phyloP scores from a whole-genome alignment of 1,140 invertebrate species.

The Atta cephalotes region DNA sequence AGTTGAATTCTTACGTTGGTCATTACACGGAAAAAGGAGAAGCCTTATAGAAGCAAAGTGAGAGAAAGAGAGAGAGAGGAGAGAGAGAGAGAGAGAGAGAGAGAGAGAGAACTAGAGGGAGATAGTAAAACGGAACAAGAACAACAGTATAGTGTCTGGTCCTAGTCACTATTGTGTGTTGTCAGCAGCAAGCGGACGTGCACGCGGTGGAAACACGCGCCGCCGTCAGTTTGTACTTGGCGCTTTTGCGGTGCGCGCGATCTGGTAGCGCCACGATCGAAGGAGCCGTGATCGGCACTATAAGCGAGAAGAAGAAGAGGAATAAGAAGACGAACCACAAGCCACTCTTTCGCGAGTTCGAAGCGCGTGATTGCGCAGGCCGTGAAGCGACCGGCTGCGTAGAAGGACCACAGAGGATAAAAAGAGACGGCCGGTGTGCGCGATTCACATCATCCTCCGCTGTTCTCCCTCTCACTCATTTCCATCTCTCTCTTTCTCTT shows the following conservation, averaged over 20 bases:
- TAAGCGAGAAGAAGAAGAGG: neutral
- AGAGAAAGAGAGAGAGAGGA: conserved; percentile 63
- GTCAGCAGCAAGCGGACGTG: neutral
- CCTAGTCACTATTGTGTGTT: neutral
- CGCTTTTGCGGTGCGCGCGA: conserved; percentile 75
- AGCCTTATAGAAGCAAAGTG: conserved; percentile 57
- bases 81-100: conserved; percentile 62
- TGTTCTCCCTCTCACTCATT: conserved; percentile 62
- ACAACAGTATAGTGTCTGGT: conserved; percentile 1
- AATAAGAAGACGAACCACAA: neutral
- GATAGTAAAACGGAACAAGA: conserved; percentile 7
- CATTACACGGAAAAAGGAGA: conserved; percentile 23
- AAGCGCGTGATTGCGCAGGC: conserved; percentile 61
- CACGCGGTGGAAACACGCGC: conserved; percentile 46
- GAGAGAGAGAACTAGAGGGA: conserved; percentile 61
- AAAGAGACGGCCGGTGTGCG: conserved; percentile 72
- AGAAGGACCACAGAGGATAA: conserved; percentile 63
- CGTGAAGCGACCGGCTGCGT: conserved; percentile 45
- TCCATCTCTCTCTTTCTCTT: conserved; percentile 14
- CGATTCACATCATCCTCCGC: conserved; percentile 62
- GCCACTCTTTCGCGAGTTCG: conserved; percentile 44
- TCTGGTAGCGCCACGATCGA: conserved; percentile 65
- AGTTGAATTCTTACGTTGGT: conserved; percentile 23
- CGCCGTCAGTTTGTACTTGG: conserved; percentile 83
- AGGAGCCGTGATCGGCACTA: conserved; percentile 49